These are phyloP conservation scores for Gymnogyps californianus DNA, from an alignment of 2,113 vertebrate species.

Conservation along the genomic window DNA sequence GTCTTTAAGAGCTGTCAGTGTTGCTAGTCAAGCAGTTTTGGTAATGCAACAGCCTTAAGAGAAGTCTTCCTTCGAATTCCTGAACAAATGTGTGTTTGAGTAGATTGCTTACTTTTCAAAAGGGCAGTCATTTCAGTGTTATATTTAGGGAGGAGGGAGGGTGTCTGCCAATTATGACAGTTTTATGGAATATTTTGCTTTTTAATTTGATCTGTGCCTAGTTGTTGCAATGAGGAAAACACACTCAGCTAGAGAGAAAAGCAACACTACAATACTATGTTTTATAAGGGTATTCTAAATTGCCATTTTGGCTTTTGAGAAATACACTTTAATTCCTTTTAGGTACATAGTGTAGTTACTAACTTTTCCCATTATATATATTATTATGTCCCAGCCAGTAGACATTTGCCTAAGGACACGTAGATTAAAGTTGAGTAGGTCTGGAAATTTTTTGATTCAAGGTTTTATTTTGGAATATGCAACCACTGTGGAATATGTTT, in stretches of 20 bases:
- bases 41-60: neutral
- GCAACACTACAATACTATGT: neutral
- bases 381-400: neutral
- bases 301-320: neutral
- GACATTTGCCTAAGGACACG: neutral
- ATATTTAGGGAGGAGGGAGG: rapidly evolving
- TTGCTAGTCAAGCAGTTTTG: neutral
- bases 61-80: neutral
- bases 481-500: neutral
- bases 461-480: neutral
- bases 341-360: neutral
- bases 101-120: neutral
- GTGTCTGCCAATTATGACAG: neutral
- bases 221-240: neutral
- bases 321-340: neutral
- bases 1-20: neutral
- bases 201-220: neutral
- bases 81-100: neutral
- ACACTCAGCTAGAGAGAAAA: neutral
- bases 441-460: neutral
- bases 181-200: neutral
- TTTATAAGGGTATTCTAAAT: neutral
- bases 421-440: neutral
- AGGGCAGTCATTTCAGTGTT: neutral
- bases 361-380: neutral